These are phyloP conservation scores for Perdita meconis DNA, from an alignment of 2,888 invertebrate genomes.

Conservation along the genomic window DNA sequence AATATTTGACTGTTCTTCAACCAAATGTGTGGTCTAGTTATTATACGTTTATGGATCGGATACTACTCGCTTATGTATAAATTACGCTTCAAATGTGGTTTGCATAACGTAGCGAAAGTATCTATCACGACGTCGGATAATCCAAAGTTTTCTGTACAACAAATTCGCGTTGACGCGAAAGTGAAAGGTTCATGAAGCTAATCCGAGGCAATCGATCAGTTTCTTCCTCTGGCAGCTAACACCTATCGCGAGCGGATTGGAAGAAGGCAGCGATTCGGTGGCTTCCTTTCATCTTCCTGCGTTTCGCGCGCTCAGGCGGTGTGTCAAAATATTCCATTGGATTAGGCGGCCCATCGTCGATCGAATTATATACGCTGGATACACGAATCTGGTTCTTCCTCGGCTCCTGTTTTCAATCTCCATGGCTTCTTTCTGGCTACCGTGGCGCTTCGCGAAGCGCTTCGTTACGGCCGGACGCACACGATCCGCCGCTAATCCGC, in stretches of 20 bases:
- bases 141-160: not conserved
- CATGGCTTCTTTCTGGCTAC: conserved; percentile 36
- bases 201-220: not conserved
- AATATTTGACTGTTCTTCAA: no score
- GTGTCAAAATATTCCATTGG: conserved; percentile 75
- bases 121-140: no score
- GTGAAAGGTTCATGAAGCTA: no score
- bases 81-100: no score
- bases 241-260: not conserved
- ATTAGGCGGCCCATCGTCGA: conserved; percentile 49
- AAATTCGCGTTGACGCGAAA: no score
- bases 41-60: no score
- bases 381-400: conserved; percentile 41
- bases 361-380: conserved; percentile 52
- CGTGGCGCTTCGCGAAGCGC: conserved; percentile 55
- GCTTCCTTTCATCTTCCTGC: conserved; percentile 45
- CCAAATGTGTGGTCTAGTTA: no score
- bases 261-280: conserved; percentile 6
- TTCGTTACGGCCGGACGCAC: conserved; percentile 62
- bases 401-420: conserved; percentile 13
- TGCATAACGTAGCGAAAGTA: no score
- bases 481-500: conserved; percentile 73
- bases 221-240: not conserved
- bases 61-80: no score
- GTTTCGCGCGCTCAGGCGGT: conserved; percentile 12